phyloP scores from a whole-genome alignment of 2,113 vertebrate species.

The Trematomus loennbergii region DNA sequence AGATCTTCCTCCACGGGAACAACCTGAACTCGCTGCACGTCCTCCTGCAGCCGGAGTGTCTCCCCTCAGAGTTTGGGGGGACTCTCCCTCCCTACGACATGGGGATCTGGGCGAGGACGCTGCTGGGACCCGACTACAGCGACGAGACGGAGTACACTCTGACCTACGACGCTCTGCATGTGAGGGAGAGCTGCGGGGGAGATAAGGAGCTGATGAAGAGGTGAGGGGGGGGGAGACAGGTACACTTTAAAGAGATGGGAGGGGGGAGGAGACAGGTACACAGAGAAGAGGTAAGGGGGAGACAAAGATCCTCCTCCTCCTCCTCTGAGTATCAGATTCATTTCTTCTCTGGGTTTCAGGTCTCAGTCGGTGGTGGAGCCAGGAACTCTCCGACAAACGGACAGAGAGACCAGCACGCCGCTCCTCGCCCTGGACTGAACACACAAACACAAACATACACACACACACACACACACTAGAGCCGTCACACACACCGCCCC shows the following conservation, averaged over 20 bases:
- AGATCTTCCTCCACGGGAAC: slow-evolving; percentile 99
- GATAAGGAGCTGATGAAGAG: slow-evolving; percentile 88
- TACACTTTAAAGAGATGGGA: too few relatives aligned
- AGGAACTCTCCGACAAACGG: slow-evolving; percentile 65
- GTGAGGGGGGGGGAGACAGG: slow-evolving; percentile 29
- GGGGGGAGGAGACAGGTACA: too few relatives aligned
- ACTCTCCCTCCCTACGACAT: slow-evolving; percentile 97
- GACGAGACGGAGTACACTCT: slow-evolving; percentile 94
- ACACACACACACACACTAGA: not conserved
- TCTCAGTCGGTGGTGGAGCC: slow-evolving; percentile 75
- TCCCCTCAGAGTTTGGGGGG: slow-evolving; percentile 97
- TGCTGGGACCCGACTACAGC: slow-evolving; percentile 95
- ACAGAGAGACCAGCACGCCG: slow-evolving; percentile 73
- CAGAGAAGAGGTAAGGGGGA: slow-evolving; percentile 16
- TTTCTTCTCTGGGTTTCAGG: slow-evolving; percentile 54
- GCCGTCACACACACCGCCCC: not conserved
- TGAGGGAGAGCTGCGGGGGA: slow-evolving; percentile 67
- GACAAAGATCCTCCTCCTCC: slow-evolving; percentile 82
- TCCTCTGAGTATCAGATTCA: too few relatives aligned
- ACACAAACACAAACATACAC: slow-evolving; percentile 20
- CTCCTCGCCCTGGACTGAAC: slow-evolving; percentile 75
- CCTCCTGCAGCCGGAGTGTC: slow-evolving; percentile 94
- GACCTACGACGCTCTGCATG: slow-evolving; percentile 90
- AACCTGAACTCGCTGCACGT: slow-evolving; percentile 98
- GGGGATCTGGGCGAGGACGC: slow-evolving; percentile 96